These are phyloP conservation scores for Thunnus albacares DNA, from an alignment of 2,797 vertebrate genomes.

Conservation along the genomic window DNA sequence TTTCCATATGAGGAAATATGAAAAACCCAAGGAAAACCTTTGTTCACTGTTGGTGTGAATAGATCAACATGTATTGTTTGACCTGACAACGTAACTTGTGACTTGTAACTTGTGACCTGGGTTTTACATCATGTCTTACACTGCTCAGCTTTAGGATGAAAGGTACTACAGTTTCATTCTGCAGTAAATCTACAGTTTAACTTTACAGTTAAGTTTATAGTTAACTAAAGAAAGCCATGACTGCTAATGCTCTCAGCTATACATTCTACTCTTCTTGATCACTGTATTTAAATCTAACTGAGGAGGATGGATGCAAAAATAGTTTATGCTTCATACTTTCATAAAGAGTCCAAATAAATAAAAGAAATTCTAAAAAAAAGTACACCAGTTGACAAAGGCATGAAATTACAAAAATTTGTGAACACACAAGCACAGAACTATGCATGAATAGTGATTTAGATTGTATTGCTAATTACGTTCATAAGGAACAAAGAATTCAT, in stretches of 20 bases:
- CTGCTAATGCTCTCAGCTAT: not conserved
- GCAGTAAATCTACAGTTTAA: too few species aligned
- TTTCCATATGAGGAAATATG: not conserved
- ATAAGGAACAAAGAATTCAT: too few species aligned
- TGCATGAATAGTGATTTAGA: too few species aligned
- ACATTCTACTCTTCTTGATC: accelerated
- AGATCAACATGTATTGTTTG: not conserved
- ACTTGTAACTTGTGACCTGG: too few species aligned
- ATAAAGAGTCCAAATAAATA: not conserved
- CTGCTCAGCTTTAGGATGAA: not conserved
- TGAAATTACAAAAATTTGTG: too few species aligned
- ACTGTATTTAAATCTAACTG: not conserved
- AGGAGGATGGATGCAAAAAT: too few species aligned
- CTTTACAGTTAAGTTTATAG: too few species aligned
- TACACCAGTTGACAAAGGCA: too few species aligned
- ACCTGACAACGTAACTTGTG: not conserved
- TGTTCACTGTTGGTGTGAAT: not conserved
- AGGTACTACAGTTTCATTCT: too few species aligned
- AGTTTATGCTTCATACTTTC: too few species aligned
- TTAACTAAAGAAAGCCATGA: not conserved
- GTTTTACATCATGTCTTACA: not conserved
- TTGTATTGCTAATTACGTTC: too few species aligned
- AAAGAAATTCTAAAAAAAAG: not conserved
- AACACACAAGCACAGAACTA: too few species aligned
- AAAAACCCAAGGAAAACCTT: not conserved